A percentile compares a stretch with the other conserved stretches of the same genome.
Evolutionary conservation across 2,797 vertebrate species (phyloP).

Genomic region (Rhabdomys pumilio): DNA sequence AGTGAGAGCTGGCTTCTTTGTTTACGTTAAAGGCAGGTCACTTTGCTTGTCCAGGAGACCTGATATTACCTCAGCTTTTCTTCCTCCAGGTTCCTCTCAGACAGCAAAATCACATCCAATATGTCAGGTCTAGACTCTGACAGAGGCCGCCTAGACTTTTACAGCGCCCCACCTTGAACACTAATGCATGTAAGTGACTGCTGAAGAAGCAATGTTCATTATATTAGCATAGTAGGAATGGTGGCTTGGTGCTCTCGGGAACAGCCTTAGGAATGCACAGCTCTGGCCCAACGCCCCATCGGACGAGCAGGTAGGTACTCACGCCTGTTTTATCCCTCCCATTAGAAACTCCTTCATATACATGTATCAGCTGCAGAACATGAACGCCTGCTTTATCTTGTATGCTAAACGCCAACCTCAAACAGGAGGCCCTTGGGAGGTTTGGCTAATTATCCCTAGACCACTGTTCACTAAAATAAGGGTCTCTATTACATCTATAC

Average conservation of each 20-base stretch:
- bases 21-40: neutral
- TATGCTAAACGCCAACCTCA: neutral
- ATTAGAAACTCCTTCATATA: neutral
- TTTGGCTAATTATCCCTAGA: neutral
- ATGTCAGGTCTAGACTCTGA: neutral
- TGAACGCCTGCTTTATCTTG: neutral
- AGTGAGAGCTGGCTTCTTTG: neutral
- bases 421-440: neutral
- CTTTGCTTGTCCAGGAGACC: neutral
- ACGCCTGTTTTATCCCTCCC: neutral
- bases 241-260: neutral
- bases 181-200: neutral
- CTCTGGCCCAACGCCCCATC: too few species aligned
- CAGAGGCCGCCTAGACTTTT: neutral
- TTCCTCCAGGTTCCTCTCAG: neutral
- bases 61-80: neutral
- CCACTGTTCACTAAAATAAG: neutral
- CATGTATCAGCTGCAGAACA: neutral
- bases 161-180: neutral
- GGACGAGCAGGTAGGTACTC: neutral
- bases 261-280: rapidly evolving
- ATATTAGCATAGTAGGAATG: rapidly evolving
- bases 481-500: neutral
- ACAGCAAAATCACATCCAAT: neutral
- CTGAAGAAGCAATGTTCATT: rapidly evolving